Base-by-base conservation (phyloP, 2,113 vertebrate genomes). In the Alexandromys fortis region DNA sequence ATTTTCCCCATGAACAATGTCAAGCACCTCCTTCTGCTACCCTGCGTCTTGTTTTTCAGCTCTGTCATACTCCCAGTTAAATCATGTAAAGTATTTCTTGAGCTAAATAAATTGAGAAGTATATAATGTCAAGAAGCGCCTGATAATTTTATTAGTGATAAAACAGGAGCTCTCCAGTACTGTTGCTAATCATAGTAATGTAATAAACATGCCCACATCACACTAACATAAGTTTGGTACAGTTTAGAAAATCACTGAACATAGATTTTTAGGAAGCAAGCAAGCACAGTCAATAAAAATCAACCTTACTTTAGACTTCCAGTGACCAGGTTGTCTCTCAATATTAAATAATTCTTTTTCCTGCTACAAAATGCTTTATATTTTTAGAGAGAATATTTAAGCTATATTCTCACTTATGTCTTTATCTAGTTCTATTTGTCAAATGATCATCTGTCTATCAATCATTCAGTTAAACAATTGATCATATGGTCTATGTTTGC, bases 121-220 rank as follows among this genome's bases (percentile, higher is more conserved):
- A 75, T 52, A 97, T 77, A 95, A 96, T 92, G n/a, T 96, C 61
- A 96, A 86, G 81, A 96, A 95, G 42, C 82, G 22, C 10, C 42
- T 92, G 61, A 92, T 91, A 94, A 93, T 81, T 97, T 96, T 92
- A 94, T 89, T 17, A 76, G 88, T 86, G 28, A 35, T 95, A 86
- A 96, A 96, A 33, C 70, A 95, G 38, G n/a, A 95, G 82, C 28
- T 73, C 76, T 83, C 96, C 55, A 78, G 58, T 93, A 92, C 35
- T 93, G 95, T 89, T 95, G n/a, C 88, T 92, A 96, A 96, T 67
- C 67, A 92, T 14, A 79, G 21, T 79, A 94, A 97, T 86, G 93
- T 73, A 96, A 94, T 86, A 98, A 96, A 75, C 33, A 91, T 35
- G 85, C 90, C 52, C 67, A n/a, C 70, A 89, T 78, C 17, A 47